Evolutionary conservation across 2,113 vertebrate genomes (phyloP), one percentile per base, ranked within the genome.

Genomic region (Ploceus nigricollis): DNA sequence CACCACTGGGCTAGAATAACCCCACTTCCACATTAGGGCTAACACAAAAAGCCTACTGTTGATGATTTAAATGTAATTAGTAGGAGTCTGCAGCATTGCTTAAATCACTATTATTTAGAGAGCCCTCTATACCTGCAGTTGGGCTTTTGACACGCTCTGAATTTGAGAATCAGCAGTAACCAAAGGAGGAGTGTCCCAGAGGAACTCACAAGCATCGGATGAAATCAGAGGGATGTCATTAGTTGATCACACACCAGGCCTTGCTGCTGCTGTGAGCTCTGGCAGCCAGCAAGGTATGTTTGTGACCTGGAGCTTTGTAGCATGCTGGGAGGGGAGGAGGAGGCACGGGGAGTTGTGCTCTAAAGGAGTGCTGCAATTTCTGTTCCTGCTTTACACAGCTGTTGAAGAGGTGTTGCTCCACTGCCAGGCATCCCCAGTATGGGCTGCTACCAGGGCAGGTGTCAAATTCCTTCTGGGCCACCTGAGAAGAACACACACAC

Each of bases 61-160:
- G 92, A 92, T 95, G 93, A 96, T 61, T 94, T 81, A 95, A 96
- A 83, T 54, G 61, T 69, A 98, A 97, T 97, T 96, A 97, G 88
- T 39, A 79, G 0, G 7, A 93, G 82, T 73, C 94, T 60, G 48
- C 17, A 42, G 71, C 17, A 10, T 81, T 81, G 77, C 77, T 90
- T 91, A 97, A 97, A 73, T 84, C 28, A 13, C 93, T 96, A 54
- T 96, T 95, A 96, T 94, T 94, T 92, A 92, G 75, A 96, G 78
- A 95, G 77, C 45, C 37, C 57, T 93, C 90, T 84, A 40, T n/a
- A 77, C 50, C 83, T 88, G 70, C 85, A 75, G 83, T 79, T 85
- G 39, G 60, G 85, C 81, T 94, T 96, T 73, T 93, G 79, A 87
- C 80, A 71, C 2, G 2, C 76, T 91, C 39, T 63, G 83, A 87